Base-by-base conservation (phyloP, 2,113 vertebrate species). In the Lophura nycthemera region DNA sequence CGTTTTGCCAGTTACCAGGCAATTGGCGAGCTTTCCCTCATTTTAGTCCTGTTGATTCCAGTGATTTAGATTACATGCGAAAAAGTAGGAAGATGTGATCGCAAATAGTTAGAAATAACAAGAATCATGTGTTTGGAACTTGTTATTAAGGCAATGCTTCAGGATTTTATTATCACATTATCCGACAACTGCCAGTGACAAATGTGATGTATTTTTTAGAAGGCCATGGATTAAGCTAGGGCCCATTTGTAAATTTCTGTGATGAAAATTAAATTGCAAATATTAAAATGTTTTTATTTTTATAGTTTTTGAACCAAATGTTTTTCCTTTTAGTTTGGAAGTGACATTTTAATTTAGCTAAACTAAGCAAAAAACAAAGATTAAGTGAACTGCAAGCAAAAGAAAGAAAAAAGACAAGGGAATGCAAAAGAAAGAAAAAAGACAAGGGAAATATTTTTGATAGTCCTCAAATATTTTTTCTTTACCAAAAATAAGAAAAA, bases 301-400 rank as follows among this genome's bases (percentile, higher is more conserved):
- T 10, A 36, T 6, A 75, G 25, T 38, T 92, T 91, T 77, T 21
- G 42, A 70, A 86, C 4, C 4, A 81, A 59, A 65, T n/a, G 3
- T 8, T 65, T 91, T 96, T 85, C 42, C 16, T 79, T 82, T 79
- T 47, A 24, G 24, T 70, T 82, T 93, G 79, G 66, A 93, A 90
- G 78, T 11, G 8, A 36, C 27, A 48, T 88, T 82, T 90, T 72
- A 50, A 88, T 94, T 90, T 48, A 67, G 19, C 21, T 27, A 89
- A 76, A 88, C n/a, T 10, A 73, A 83, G 21, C 5, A 42, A 73
- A 16, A 16, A 57, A 73, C 86, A 63, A 94, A 63, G 21, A 70
- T 63, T 61, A 56, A 43, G 57, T 47, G 75, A 76, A 61, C 8
- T 43, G 50, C 59, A 42, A 88, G 43, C 7, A 54, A 91, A 95